These are phyloP conservation scores for Tuta absoluta DNA, from an alignment of 2,888 invertebrate species.

Conservation along the genomic window DNA sequence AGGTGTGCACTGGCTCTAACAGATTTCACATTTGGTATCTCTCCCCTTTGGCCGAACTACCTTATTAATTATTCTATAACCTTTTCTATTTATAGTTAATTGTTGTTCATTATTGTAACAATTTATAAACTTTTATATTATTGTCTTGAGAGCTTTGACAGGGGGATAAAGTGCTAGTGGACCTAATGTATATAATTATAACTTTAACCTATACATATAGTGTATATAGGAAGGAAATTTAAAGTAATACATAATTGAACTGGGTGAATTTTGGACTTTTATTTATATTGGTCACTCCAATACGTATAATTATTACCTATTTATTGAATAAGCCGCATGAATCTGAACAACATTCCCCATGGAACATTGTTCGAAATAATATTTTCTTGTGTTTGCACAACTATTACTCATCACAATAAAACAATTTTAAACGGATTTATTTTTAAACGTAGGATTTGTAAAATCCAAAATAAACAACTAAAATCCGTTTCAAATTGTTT, in stretches of 20 bases:
- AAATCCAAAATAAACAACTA: too few species aligned
- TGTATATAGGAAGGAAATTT: constrained; percentile 58
- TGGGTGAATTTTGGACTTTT: neutral
- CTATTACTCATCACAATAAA: too few species aligned
- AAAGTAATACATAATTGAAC: constrained; percentile 16
- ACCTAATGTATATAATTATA: constrained; percentile 76
- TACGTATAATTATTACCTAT: too few species aligned
- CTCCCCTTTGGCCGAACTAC: neutral
- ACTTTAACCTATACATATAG: constrained; percentile 47
- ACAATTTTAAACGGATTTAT: too few species aligned
- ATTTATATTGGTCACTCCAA: neutral
- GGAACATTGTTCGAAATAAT: too few species aligned
- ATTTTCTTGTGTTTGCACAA: too few species aligned
- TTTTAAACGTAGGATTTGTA: too few species aligned
- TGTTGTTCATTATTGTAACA: constrained; percentile 32
- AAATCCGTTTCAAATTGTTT: too few species aligned
- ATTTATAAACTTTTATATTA: constrained; percentile 36
- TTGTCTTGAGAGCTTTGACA: constrained; percentile 44
- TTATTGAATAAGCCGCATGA: too few species aligned
- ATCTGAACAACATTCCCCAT: too few species aligned
- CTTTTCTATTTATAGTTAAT: constrained; percentile 2
- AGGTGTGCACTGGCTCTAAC: too few species aligned
- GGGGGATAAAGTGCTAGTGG: constrained; percentile 52
- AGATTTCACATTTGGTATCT: too few species aligned
- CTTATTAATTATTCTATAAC: neutral